phyloP scores from a whole-genome alignment of 1,140 invertebrate genomes.

The Bradysia coprophila region DNA sequence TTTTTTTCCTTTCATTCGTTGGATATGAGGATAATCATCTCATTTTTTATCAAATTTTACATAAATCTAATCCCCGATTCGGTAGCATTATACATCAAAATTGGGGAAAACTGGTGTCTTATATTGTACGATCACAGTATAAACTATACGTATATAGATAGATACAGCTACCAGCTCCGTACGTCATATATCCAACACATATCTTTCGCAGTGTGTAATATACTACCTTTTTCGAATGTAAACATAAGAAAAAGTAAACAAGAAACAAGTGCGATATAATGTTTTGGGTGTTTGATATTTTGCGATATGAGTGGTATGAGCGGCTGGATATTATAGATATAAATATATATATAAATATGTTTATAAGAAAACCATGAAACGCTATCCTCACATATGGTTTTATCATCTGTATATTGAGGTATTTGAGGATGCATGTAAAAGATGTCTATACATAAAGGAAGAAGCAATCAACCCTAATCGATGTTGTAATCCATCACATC shows the following conservation, averaged over 20 bases:
- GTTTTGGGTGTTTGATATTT: background rate
- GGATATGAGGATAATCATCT: background rate
- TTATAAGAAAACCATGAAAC: background rate
- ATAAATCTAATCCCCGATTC: background rate
- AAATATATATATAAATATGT: background rate
- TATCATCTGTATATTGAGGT: background rate
- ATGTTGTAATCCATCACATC: conserved; percentile 2
- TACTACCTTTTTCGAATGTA: background rate
- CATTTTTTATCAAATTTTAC: background rate
- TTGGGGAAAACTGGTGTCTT: no score
- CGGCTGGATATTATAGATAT: background rate
- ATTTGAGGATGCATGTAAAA: background rate
- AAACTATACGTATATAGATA: no score
- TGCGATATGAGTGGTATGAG: background rate
- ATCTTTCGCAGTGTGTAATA: background rate
- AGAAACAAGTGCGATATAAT: background rate
- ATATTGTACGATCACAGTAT: no score
- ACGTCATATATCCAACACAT: background rate
- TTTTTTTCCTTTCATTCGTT: background rate
- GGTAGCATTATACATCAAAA: background rate
- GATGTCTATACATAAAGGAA: background rate
- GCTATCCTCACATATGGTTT: no score
- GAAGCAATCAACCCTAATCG: conserved; percentile 1
- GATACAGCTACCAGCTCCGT: no score
- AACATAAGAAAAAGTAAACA: background rate